Base-by-base conservation (phyloP, 2,797 vertebrate species). In the Eulemur mongoz region DNA sequence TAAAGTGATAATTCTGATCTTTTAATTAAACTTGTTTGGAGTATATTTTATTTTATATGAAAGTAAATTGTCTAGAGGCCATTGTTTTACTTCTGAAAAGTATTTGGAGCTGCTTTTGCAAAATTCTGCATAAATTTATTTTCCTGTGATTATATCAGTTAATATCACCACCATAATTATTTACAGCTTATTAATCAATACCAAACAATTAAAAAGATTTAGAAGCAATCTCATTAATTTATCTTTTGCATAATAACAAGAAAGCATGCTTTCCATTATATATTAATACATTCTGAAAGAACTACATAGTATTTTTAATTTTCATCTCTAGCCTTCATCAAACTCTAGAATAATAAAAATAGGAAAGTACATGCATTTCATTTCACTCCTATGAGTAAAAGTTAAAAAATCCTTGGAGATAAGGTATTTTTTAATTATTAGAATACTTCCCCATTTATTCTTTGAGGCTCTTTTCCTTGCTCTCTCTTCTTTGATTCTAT, bases 11-110 rank as follows among this genome's bases (percentile, higher is more conserved):
- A 96, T 96, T 84, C 25, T 95, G 38, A 94, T 82, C 0, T 96
- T 98, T 96, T 94, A 98, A 98, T 96, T 97, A 78, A 97, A 96
- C 14, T 97, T 65, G 80, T 95, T 92, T 93, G 7, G 50, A 75
- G 4, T 86, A 48, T 78, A 9, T 65, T 82, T 90, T 59, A 79
- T 70, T 91, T 86, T 67, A 76, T 70, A 57, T 75, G 63, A 86
- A 83, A 70, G 30, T 11, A 96, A 90, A 11, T 35, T 84, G 12
- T 45, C 10, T 32, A 67, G 20, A 75, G 96, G 35, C 61, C 92
- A 93, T 5, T 23, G 83, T 92, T 97, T 61, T 69, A 67, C 35
- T 96, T 93, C 67, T 40, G 20, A 91, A 83, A 0, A 0, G 45
- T 43, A 32, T 69, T 96, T 93, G 0, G 3, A 83, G 50, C n/a